Evolutionary conservation across 2,113 vertebrate genomes (phyloP).

Genomic region (Rhinoptilus africanus): DNA sequence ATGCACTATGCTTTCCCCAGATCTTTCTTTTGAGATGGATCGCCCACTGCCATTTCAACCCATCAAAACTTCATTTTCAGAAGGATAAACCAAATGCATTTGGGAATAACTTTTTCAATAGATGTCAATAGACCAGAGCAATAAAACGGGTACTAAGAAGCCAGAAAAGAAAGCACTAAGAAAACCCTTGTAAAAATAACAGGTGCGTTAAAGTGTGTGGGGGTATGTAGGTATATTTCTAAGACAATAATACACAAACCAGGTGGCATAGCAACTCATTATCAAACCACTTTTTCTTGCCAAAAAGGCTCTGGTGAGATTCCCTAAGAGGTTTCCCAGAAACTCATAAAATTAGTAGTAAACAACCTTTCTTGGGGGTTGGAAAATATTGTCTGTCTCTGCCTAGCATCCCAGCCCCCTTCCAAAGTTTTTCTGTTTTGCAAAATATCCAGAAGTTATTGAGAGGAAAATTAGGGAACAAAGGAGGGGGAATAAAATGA

Average conservation of each 20-base stretch:
- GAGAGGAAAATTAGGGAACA: neutral
- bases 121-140: neutral
- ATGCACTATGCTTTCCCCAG: neutral
- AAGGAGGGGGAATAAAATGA: neutral
- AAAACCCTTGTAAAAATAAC: neutral
- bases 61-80: neutral
- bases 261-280: neutral
- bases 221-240: neutral
- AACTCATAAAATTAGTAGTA: neutral
- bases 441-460: neutral
- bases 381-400: neutral
- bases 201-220: neutral
- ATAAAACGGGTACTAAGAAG: neutral
- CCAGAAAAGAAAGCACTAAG: neutral
- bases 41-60: neutral
- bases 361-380: neutral
- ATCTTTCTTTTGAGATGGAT: neutral
- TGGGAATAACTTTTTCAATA: neutral
- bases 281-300: neutral
- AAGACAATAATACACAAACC: neutral
- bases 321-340: slow-evolving; percentile 6
- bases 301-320: neutral
- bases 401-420: neutral
- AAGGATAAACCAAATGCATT: neutral
- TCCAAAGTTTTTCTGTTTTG: neutral